phyloP scores from a whole-genome alignment of 1,140 invertebrate genomes.

The Drosophila sechellia region DNA sequence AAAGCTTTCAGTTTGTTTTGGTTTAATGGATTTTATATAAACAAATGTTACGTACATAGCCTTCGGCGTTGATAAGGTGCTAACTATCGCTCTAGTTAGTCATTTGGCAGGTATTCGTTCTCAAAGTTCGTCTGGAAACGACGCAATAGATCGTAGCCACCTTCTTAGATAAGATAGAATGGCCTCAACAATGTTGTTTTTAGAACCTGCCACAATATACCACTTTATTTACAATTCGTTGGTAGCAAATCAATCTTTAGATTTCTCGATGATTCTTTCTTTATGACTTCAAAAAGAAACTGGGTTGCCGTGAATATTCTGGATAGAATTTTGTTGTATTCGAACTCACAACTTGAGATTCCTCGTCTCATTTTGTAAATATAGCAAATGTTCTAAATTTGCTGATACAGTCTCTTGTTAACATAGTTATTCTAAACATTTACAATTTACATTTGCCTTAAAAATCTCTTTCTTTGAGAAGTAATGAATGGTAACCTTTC shows the following conservation, averaged over 20 bases:
- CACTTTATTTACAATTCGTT: slow-evolving; percentile 14
- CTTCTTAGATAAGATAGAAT: slow-evolving; percentile 7
- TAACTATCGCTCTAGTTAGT: slow-evolving; percentile 27
- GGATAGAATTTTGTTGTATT: not conserved
- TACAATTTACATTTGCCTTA: too few relatives aligned
- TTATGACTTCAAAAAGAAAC: not conserved
- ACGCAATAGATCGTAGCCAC: slow-evolving; percentile 33
- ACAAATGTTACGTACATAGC: slow-evolving; percentile 28
- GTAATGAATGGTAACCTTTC: not conserved
- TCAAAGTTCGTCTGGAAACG: slow-evolving; percentile 17
- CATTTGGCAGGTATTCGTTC: slow-evolving; percentile 19
- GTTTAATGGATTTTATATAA: slow-evolving; percentile 41
- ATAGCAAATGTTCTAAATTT: too few relatives aligned
- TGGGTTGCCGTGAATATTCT: not conserved
- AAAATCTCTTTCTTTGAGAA: too few relatives aligned
- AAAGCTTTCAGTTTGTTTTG: slow-evolving; percentile 48
- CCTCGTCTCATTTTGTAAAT: not conserved
- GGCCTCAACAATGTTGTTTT: slow-evolving; percentile 21
- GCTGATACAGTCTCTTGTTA: not conserved
- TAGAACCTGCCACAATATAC: slow-evolving; percentile 41
- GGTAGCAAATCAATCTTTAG: slow-evolving; percentile 1
- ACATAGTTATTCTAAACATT: not conserved
- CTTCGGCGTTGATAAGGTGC: slow-evolving; percentile 32
- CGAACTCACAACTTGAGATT: not conserved
- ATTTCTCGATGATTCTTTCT: not conserved